phyloP scores from a whole-genome alignment of 2,797 vertebrate species.

The Bovichtus variegatus region DNA sequence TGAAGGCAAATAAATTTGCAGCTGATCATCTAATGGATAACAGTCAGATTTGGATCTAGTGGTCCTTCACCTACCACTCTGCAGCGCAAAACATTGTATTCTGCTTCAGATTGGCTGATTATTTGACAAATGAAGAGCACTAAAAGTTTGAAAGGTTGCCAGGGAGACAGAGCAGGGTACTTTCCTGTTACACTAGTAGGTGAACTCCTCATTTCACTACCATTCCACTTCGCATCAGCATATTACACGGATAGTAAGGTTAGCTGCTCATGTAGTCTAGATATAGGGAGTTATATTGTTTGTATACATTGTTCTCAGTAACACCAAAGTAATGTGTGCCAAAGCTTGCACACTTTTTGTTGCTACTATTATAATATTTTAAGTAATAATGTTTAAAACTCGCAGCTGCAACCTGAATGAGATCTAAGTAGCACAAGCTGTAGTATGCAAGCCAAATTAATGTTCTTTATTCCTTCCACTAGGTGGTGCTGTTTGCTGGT shows the following conservation, averaged over 20 bases:
- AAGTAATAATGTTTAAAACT: background rate
- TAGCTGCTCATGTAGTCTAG: background rate
- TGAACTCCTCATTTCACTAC: slow-evolving; percentile 5
- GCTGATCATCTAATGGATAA: background rate
- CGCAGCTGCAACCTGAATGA: background rate
- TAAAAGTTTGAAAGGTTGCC: background rate
- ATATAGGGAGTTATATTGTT: background rate
- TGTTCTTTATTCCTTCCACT: slow-evolving; percentile 44
- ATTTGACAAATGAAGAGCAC: background rate
- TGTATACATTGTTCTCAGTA: background rate
- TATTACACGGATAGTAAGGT: background rate
- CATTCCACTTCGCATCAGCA: background rate
- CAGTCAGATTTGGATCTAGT: background rate
- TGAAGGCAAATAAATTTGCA: background rate
- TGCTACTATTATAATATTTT: background rate
- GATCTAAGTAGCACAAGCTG: background rate
- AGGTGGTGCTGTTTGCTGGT: slow-evolving; percentile 83
- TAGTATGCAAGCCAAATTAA: background rate
- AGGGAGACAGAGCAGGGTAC: slow-evolving; percentile 16
- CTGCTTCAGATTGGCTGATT: background rate
- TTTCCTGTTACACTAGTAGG: slow-evolving; percentile 12
- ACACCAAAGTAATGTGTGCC: background rate
- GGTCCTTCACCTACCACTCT: background rate
- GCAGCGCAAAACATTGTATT: background rate
- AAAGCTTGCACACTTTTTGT: background rate